These are phyloP conservation scores for Oligia latruncula DNA, from an alignment of 2,888 invertebrate species.

Conservation along the genomic window DNA sequence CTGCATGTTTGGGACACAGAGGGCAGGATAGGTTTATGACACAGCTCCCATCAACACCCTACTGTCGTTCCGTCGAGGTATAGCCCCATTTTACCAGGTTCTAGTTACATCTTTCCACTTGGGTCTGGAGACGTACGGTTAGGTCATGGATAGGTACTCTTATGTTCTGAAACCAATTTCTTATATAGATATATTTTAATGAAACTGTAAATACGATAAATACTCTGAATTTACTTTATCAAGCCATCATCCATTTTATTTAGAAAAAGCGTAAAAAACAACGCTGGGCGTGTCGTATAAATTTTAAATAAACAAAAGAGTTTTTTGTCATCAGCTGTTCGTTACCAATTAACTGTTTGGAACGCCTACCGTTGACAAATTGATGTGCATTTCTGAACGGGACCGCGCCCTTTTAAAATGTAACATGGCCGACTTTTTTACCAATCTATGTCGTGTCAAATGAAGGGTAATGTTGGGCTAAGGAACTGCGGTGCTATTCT, in stretches of 20 bases:
- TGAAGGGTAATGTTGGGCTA: constrained; percentile 15
- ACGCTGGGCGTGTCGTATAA: constrained; percentile 69
- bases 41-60: not conserved
- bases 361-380: constrained; percentile 87
- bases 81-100: not conserved
- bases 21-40: not conserved
- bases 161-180: constrained; percentile 4
- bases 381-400: constrained; percentile 71
- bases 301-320: constrained; percentile 73
- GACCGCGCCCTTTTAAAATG: constrained; percentile 72
- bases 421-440: constrained; percentile 74
- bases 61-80: not conserved
- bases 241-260: constrained; percentile 46
- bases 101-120: not conserved
- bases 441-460: constrained; percentile 51
- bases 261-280: constrained; percentile 58
- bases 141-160: not conserved
- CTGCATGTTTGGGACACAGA: not conserved
- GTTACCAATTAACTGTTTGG: constrained; percentile 82
- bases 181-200: constrained; percentile 20
- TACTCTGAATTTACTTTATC: constrained; percentile 27
- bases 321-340: constrained; percentile 78
- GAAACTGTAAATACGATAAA: constrained; percentile 22
- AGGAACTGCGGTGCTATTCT: not conserved
- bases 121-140: not conserved